phyloP scores from a whole-genome alignment of 2,888 invertebrate species.

The Agriotes lineatus region DNA sequence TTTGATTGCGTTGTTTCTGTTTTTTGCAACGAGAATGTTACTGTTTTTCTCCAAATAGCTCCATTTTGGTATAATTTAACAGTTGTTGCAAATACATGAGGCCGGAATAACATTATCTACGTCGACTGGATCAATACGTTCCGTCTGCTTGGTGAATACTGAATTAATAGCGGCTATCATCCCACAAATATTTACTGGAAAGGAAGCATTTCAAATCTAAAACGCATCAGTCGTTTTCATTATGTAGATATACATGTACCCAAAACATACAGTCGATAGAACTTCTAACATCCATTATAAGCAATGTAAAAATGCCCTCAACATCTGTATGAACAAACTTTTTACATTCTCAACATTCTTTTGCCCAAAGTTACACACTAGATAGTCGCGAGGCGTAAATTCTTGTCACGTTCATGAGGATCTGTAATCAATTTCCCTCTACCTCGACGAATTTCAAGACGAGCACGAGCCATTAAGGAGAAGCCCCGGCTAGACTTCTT shows the following conservation, averaged over 20 bases:
- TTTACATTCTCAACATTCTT: too few species aligned
- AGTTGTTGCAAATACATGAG: background rate
- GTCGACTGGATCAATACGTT: conserved; percentile 14
- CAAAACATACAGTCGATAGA: too few species aligned
- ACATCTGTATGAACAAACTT: too few species aligned
- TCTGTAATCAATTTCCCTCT: conserved; percentile 28
- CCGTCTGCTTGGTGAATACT: background rate
- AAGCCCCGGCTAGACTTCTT: conserved; percentile 6
- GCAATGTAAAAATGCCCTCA: too few species aligned
- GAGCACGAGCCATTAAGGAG: background rate
- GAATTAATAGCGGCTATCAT: conserved; percentile 9
- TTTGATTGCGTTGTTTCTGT: too few species aligned
- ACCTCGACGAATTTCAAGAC: conserved; percentile 13
- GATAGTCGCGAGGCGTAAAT: background rate
- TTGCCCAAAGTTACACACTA: background rate
- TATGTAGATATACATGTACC: too few species aligned
- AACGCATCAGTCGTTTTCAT: background rate
- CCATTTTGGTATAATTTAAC: background rate
- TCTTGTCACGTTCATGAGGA: conserved; percentile 17
- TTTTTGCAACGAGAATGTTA: too few species aligned
- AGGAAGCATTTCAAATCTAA: background rate
- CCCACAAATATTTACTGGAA: background rate
- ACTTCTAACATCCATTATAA: too few species aligned
- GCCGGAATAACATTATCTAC: too few species aligned
- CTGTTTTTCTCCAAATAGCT: too few species aligned